Conservation (phyloP, 2,797 vertebrate genomes). For the Acridotheres tristis region DNA sequence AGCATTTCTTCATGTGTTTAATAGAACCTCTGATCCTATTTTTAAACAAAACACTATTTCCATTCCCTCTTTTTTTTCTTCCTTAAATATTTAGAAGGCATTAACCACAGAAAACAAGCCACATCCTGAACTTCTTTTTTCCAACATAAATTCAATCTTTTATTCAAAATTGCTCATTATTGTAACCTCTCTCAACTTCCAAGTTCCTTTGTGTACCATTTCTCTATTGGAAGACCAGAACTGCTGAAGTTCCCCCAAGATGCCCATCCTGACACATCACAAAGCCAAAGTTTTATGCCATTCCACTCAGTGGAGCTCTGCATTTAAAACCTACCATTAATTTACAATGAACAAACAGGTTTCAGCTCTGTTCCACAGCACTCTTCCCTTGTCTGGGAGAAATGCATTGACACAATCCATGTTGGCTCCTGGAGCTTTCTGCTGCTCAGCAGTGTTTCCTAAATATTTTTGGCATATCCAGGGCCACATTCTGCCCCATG, state of each 20-base stretch:
- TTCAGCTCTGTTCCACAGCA: background rate
- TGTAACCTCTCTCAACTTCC: background rate
- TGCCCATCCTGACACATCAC: background rate
- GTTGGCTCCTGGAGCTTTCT: background rate
- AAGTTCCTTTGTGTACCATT: background rate
- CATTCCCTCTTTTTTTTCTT: background rate
- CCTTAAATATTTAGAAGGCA: constrained; percentile 17
- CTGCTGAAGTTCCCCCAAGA: fast-evolving
- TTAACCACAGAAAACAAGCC: constrained; percentile 1
- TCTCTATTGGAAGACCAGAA: background rate
- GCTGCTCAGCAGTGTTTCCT: background rate
- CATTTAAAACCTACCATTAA: background rate
- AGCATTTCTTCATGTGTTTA: background rate
- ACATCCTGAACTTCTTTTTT: background rate
- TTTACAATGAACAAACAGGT: background rate
- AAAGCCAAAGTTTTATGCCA: background rate
- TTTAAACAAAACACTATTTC: constrained; percentile 16
- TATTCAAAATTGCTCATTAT: background rate
- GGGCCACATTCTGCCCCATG: background rate
- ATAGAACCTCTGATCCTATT: background rate
- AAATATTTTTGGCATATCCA: background rate
- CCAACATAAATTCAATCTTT: background rate
- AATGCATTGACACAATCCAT: background rate
- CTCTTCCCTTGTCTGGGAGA: background rate
- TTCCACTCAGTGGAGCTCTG: background rate